These are phyloP conservation scores for Drosophila atripex DNA, from an alignment of 2,888 invertebrate genomes.

Conservation along the genomic window DNA sequence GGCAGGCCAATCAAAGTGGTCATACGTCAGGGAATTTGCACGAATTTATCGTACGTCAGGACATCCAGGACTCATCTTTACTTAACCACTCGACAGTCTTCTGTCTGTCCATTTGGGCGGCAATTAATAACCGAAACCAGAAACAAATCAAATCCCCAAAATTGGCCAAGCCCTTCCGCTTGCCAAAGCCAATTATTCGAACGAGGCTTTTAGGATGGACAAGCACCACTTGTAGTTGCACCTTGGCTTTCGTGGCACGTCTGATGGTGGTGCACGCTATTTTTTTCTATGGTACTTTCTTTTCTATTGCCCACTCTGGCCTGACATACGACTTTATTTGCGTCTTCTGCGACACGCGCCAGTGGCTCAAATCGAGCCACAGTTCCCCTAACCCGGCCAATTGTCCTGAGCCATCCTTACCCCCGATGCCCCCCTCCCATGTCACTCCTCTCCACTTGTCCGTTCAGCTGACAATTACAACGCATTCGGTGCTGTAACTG, in stretches of 20 bases:
- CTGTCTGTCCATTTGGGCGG: not conserved
- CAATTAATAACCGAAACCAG: constrained; percentile 26
- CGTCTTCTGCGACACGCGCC: constrained; percentile 63
- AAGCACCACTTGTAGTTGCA: constrained; percentile 29
- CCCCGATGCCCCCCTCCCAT: constrained; percentile 4
- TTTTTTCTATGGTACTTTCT: not conserved
- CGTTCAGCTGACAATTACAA: constrained; percentile 62
- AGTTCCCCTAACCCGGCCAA: constrained; percentile 18
- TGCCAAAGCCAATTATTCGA: constrained; percentile 10
- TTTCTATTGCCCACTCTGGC: constrained; percentile 15
- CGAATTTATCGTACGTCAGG: constrained; percentile 14
- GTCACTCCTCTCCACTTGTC: constrained; percentile 40
- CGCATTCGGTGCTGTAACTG: constrained; percentile 41
- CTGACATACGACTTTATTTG: constrained; percentile 48
- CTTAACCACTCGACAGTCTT: constrained; percentile 1
- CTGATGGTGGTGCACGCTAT: constrained; percentile 10
- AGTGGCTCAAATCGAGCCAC: constrained; percentile 48
- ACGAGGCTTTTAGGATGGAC: constrained; percentile 1
- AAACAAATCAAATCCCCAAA: constrained; percentile 18
- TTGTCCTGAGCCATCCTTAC: constrained; percentile 7
- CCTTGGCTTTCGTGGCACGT: constrained; percentile 43
- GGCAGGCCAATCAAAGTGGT: constrained; percentile 44
- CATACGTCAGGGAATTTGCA: constrained; percentile 27
- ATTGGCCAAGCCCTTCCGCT: not conserved
- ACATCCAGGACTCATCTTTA: constrained; percentile 4